Evolutionary conservation across 2,113 vertebrate species (phyloP).

Genomic region (Paradisaea rubra): DNA sequence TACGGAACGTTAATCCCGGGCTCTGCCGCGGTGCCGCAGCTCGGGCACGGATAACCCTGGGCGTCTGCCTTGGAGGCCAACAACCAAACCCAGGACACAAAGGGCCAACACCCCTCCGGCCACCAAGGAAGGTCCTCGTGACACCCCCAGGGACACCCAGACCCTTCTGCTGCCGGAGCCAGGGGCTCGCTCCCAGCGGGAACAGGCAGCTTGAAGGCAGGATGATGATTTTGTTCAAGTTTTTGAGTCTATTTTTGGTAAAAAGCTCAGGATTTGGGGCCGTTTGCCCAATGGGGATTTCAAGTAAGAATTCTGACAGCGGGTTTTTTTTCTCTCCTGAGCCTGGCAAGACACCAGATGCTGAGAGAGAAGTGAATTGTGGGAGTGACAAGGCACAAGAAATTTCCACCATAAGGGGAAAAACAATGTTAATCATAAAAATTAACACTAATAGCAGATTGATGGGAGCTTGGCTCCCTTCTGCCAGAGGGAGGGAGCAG

Average conservation of each 20-base stretch:
- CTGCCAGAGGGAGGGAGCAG: background rate
- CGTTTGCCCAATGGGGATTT: conserved; percentile 27
- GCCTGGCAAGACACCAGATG: conserved; percentile 44
- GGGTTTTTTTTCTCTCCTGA: background rate
- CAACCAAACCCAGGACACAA: accelerated
- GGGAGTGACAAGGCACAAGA: conserved; percentile 56
- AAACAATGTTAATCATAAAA: conserved; percentile 35
- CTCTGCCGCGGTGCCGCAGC: accelerated
- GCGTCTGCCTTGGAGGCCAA: accelerated
- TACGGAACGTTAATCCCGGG: accelerated
- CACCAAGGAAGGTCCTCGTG: accelerated
- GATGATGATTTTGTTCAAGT: background rate
- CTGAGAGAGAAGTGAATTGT: conserved; percentile 37
- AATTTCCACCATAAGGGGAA: conserved; percentile 43
- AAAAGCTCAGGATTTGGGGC: conserved; percentile 43
- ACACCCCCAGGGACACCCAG: background rate
- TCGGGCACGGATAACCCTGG: accelerated
- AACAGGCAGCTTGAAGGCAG: background rate
- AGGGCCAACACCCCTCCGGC: background rate
- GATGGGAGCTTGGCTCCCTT: background rate
- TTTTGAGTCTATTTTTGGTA: conserved; percentile 34
- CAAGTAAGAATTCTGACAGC: conserved; percentile 40
- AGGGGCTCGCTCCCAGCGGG: background rate
- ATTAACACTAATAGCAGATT: background rate
- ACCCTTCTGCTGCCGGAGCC: background rate